phyloP scores from a whole-genome alignment of 2,113 vertebrate species.

The Gymnogyps californianus region DNA sequence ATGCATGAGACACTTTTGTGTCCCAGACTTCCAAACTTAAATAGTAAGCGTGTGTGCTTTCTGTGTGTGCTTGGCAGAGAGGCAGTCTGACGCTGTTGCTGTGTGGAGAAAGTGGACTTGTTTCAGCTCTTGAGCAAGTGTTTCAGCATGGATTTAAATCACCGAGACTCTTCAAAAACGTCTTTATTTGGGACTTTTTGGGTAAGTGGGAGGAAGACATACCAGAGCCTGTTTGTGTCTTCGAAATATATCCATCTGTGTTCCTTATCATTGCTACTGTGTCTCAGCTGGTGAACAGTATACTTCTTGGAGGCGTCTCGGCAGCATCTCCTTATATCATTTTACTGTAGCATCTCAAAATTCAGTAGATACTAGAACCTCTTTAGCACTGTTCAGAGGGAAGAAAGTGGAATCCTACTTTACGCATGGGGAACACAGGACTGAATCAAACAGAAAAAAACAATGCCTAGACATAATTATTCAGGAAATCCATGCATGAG shows the following conservation, averaged over 20 bases:
- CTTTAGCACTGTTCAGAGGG: background rate
- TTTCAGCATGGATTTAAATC: conserved; percentile 98
- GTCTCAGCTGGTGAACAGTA: background rate
- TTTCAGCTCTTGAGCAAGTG: conserved; percentile 95
- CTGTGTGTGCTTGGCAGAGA: conserved; percentile 69
- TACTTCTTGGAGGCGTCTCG: background rate
- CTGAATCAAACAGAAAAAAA: background rate
- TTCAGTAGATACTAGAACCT: background rate
- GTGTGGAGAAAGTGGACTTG: conserved; percentile 94
- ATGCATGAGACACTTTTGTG: background rate
- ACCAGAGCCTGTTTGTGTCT: background rate
- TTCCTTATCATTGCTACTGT: background rate
- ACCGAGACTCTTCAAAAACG: conserved; percentile 95
- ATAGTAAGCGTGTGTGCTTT: background rate
- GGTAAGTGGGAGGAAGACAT: conserved; percentile 74
- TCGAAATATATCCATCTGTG: background rate
- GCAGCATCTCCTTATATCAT: background rate
- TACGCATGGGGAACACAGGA: background rate
- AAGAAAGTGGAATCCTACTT: background rate
- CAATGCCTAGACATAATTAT: background rate
- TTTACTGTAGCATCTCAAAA: background rate
- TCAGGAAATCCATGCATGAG: background rate
- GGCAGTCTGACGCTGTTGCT: conserved; percentile 93
- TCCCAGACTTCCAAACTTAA: background rate
- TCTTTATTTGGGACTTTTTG: conserved; percentile 99